These are phyloP conservation scores for Philhelius pedissequus DNA, from an alignment of 2,888 invertebrate species.

Conservation along the genomic window DNA sequence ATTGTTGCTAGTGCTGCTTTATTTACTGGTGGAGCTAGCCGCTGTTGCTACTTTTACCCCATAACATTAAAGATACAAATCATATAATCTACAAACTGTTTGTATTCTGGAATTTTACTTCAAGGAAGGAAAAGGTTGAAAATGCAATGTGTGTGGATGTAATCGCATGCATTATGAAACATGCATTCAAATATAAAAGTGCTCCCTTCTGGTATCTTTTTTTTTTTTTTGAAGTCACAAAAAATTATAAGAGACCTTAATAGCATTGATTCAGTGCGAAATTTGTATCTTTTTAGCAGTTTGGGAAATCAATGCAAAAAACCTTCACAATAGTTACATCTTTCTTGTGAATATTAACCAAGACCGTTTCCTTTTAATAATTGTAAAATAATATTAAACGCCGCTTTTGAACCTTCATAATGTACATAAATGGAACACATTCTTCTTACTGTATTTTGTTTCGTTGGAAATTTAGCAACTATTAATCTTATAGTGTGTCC, in stretches of 20 bases:
- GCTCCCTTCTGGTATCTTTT: slow-evolving; percentile 4
- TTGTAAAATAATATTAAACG: too few relatives aligned
- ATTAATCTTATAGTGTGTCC: background rate
- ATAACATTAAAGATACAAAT: slow-evolving; percentile 30
- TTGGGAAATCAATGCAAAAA: too few relatives aligned
- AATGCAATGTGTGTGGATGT: slow-evolving; percentile 44
- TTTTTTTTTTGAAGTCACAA: background rate
- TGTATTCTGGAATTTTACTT: background rate
- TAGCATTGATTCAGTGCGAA: too few relatives aligned
- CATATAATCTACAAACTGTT: too few relatives aligned
- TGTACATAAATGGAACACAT: too few relatives aligned
- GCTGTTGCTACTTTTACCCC: background rate
- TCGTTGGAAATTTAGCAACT: background rate
- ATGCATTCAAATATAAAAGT: slow-evolving; percentile 66
- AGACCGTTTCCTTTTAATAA: too few relatives aligned
- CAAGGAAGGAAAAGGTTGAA: slow-evolving; percentile 29
- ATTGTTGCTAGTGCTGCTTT: background rate
- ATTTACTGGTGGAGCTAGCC: background rate
- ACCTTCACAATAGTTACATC: too few relatives aligned
- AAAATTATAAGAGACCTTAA: too few relatives aligned
- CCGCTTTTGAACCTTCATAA: too few relatives aligned
- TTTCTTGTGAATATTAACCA: too few relatives aligned
- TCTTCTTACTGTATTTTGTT: background rate
- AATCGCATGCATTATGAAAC: slow-evolving; percentile 59
- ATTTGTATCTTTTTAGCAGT: too few relatives aligned